These are phyloP conservation scores for Liposcelis brunnea DNA, from an alignment of 2,888 invertebrate genomes.

Conservation along the genomic window DNA sequence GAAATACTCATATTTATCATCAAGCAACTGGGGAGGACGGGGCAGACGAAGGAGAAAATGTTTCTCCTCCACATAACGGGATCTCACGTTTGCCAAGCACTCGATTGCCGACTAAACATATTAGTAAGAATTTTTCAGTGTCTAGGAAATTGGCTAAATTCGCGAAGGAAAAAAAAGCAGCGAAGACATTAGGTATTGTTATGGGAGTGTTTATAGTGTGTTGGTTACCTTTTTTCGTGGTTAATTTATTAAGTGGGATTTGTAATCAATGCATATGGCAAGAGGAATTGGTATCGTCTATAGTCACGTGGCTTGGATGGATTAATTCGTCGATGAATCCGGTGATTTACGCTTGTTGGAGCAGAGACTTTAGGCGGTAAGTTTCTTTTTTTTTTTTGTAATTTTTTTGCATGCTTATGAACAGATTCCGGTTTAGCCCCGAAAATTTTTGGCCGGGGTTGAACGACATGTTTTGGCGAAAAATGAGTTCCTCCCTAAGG, in stretches of 20 bases:
- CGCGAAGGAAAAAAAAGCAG: slow-evolving; percentile 94
- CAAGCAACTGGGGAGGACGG: slow-evolving; percentile 22
- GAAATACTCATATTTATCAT: slow-evolving; percentile 29
- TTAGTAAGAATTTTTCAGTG: slow-evolving; percentile 79
- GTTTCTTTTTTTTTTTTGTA: slow-evolving; percentile 22
- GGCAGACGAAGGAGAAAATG: slow-evolving; percentile 21
- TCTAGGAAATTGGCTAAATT: slow-evolving; percentile 88
- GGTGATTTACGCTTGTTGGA: slow-evolving; percentile 97
- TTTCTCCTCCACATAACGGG: slow-evolving; percentile 53
- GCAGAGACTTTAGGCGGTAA: slow-evolving; percentile 86
- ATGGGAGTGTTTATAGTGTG: slow-evolving; percentile 95
- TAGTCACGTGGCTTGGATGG: slow-evolving; percentile 91
- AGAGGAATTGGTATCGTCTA: slow-evolving; percentile 70
- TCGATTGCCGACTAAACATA: slow-evolving; percentile 40
- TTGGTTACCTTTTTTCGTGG: slow-evolving; percentile 95
- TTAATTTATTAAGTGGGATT: slow-evolving; percentile 80
- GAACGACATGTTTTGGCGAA: no score
- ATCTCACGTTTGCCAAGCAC: slow-evolving; percentile 45
- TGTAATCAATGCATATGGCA: slow-evolving; percentile 74
- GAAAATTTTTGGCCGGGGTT: no score
- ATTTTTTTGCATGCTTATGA: no score
- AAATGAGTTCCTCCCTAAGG: no score
- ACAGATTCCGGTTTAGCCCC: no score
- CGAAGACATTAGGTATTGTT: slow-evolving; percentile 90
- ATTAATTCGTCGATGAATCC: slow-evolving; percentile 94